These are phyloP conservation scores for Agrochola lota DNA, from an alignment of 2,888 invertebrate genomes.

Conservation along the genomic window DNA sequence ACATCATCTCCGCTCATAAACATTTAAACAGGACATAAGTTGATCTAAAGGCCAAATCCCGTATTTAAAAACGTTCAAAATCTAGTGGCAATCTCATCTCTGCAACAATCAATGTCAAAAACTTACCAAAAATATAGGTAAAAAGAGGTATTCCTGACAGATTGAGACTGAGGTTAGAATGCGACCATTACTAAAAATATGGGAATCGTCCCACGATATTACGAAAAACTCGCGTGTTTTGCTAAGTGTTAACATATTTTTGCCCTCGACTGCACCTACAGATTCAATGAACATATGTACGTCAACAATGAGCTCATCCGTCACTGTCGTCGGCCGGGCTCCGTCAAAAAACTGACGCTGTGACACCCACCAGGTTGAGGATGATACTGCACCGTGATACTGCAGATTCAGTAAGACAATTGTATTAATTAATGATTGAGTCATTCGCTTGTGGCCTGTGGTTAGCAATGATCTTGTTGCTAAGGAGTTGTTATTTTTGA, in stretches of 20 bases:
- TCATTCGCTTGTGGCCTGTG: constrained; percentile 13
- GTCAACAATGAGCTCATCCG: constrained; percentile 75
- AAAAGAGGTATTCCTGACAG: background rate
- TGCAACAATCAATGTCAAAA: background rate
- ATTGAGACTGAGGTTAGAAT: background rate
- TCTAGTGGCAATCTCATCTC: background rate
- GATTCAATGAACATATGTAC: constrained; percentile 61
- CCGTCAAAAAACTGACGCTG: constrained; percentile 57
- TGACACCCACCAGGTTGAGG: constrained; percentile 49
- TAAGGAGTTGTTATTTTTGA: constrained; percentile 6
- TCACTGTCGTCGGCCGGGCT: constrained; percentile 66
- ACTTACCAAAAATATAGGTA: background rate
- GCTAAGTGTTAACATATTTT: background rate
- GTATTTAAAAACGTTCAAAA: background rate
- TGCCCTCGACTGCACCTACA: constrained; percentile 26
- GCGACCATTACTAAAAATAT: background rate
- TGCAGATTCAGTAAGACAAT: constrained; percentile 58
- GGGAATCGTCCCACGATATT: background rate
- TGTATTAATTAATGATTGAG: constrained; percentile 40
- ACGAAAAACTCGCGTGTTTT: background rate
- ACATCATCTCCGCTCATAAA: background rate
- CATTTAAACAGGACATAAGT: background rate
- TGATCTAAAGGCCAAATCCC: background rate
- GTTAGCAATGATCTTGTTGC: constrained; percentile 24
- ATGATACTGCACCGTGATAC: constrained; percentile 48